Evolutionary conservation across 2,113 vertebrate genomes (phyloP), one percentile per base, ranked within the genome.

Genomic region (Synodontis membranacea): DNA sequence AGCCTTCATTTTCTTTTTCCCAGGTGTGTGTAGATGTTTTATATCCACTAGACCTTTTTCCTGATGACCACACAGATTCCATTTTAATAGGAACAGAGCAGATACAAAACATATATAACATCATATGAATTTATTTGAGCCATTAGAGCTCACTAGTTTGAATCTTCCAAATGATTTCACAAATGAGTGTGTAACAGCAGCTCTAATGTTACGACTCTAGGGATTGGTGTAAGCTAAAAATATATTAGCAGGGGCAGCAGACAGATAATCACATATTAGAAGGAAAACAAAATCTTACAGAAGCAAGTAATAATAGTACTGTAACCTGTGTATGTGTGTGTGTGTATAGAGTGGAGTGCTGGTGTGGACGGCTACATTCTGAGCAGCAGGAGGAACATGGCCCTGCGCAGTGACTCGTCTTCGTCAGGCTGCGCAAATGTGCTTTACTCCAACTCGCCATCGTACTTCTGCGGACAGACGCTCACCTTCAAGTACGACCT

Each of bases 361-460:
- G 97, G 97, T 79, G 94, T 96, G 37, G 98, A 99, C 17, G 97
- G 98, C 17, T 99, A 97, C 94, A 97, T 98, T 91, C 90, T 99
- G 91, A 99, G 97, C 95, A 99, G 98, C 89, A 94, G 97, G 88
- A 96, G 93, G 70, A 99, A 99, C 92, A 99, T 99, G 10, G 97
- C 97, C 0, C 96, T 99, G 80, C 95, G 98, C 9, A 98, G 96
- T 0, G 97, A 99, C 86, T 95, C 95, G 0, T 90, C 95, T 25
- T 92, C 95, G 21, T 92, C 95, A 0, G 94, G 94, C 0, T 94
- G 93, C 6, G 96, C 93, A 0, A 94, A 93, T 0, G 95, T 97
- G 50, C 96, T 99, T 87, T 99, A 99, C 94, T 99, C 98, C 91
- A 97, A 95, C 23, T 94, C 96, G 9, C 94, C 98, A 48, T 97